Evolutionary conservation across 2,797 vertebrate genomes (phyloP).

Genomic region (Centropyge bicolor): DNA sequence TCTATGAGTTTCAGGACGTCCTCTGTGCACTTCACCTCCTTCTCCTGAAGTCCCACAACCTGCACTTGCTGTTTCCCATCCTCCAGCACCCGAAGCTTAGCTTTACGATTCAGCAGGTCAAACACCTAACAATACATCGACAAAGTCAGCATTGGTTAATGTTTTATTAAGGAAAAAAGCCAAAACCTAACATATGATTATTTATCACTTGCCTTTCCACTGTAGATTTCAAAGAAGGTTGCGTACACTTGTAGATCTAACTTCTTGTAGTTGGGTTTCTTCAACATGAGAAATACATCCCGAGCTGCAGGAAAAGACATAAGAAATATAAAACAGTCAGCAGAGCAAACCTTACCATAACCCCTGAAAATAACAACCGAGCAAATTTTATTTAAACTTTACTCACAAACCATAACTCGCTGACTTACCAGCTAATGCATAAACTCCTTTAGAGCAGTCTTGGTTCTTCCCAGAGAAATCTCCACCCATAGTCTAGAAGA

Average conservation of each 20-base stretch:
- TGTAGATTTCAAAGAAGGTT: constrained; percentile 99
- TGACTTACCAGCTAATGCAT: constrained; percentile 93
- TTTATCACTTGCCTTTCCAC: constrained; percentile 90
- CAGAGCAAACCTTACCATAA: neutral
- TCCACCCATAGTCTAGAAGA: constrained; percentile 95
- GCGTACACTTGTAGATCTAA: constrained; percentile 97
- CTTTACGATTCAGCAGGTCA: constrained; percentile 96
- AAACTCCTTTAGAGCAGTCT: constrained; percentile 98
- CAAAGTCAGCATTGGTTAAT: neutral
- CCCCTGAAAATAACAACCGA: neutral
- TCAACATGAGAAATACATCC: constrained; percentile 98
- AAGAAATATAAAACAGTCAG: neutral
- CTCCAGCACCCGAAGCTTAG: constrained; percentile 96
- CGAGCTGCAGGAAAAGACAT: constrained; percentile 85
- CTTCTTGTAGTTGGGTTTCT: constrained; percentile 97
- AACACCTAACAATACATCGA: constrained; percentile 87
- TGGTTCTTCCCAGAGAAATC: constrained; percentile 99
- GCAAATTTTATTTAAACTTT: neutral
- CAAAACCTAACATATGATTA: neutral
- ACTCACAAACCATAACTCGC: neutral
- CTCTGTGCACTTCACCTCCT: constrained; percentile 95
- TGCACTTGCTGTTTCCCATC: constrained; percentile 98
- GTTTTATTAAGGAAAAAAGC: neutral
- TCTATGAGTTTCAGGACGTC: constrained; percentile 98
- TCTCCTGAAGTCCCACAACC: constrained; percentile 95